Conservation (phyloP, 2,888 invertebrate species). For the Lycocerus yunnanus region DNA sequence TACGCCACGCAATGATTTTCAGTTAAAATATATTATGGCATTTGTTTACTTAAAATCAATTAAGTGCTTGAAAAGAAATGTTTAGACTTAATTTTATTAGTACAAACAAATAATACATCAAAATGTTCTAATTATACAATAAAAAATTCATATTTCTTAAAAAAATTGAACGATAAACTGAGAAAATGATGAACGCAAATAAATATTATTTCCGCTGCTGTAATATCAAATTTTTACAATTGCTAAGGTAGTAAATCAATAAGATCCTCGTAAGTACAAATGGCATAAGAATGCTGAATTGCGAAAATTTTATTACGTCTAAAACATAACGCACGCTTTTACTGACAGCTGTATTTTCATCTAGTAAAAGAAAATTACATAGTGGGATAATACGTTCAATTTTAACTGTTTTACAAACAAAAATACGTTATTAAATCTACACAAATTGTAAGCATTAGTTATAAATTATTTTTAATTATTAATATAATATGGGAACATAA, state of each 20-base stretch:
- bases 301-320: background rate
- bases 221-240: background rate
- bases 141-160: background rate
- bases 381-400: background rate
- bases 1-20: too few species aligned
- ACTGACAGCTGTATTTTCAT: background rate
- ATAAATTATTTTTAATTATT: too few species aligned
- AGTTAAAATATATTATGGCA: too few species aligned
- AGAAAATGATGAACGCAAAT: background rate
- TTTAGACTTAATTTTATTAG: too few species aligned
- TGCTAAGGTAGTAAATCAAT: background rate
- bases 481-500: too few species aligned
- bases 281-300: background rate
- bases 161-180: background rate
- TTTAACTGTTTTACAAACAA: background rate
- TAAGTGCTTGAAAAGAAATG: too few species aligned
- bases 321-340: background rate
- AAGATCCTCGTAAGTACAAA: background rate
- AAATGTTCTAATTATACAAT: too few species aligned
- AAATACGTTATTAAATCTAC: too few species aligned
- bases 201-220: background rate
- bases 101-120: too few species aligned
- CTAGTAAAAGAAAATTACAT: background rate
- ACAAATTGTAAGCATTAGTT: too few species aligned
- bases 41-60: too few species aligned